phyloP scores from a whole-genome alignment of 2,888 invertebrate species.

The Scaptomyza tumidula region DNA sequence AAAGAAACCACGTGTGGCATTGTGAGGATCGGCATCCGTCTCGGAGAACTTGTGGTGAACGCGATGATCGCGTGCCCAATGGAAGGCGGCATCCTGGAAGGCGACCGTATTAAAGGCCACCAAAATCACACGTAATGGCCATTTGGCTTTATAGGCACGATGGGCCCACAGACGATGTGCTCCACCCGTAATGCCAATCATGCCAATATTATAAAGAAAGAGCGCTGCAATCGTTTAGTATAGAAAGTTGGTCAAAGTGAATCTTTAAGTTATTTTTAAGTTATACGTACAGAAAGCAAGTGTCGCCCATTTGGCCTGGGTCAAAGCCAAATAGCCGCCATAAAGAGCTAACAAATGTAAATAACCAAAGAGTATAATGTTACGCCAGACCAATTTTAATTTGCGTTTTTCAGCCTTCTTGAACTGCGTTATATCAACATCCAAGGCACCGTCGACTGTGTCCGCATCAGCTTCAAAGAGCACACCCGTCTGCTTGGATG shows the following conservation, averaged over 20 bases:
- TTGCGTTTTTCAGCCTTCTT: conserved; percentile 86
- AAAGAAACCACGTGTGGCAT: conserved; percentile 97
- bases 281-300: conserved; percentile 88
- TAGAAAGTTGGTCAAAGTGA: background rate
- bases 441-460: conserved; percentile 86
- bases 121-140: conserved; percentile 92
- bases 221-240: conserved; percentile 86
- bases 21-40: conserved; percentile 96
- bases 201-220: conserved; percentile 90
- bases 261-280: fast-evolving
- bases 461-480: conserved; percentile 88
- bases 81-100: conserved; percentile 92
- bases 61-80: conserved; percentile 92
- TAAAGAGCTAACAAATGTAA: conserved; percentile 91
- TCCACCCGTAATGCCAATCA: conserved; percentile 97
- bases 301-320: conserved; percentile 90
- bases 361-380: conserved; percentile 90
- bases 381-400: conserved; percentile 90
- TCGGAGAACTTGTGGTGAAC: conserved; percentile 97
- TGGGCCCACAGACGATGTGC: conserved; percentile 98
- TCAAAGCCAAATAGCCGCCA: conserved; percentile 89
- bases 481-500: conserved; percentile 85
- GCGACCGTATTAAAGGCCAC: conserved; percentile 94
- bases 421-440: conserved; percentile 85
- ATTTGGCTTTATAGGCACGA: conserved; percentile 96